Base-by-base conservation (phyloP, 2,113 vertebrate genomes). In the Lepus timidus region DNA sequence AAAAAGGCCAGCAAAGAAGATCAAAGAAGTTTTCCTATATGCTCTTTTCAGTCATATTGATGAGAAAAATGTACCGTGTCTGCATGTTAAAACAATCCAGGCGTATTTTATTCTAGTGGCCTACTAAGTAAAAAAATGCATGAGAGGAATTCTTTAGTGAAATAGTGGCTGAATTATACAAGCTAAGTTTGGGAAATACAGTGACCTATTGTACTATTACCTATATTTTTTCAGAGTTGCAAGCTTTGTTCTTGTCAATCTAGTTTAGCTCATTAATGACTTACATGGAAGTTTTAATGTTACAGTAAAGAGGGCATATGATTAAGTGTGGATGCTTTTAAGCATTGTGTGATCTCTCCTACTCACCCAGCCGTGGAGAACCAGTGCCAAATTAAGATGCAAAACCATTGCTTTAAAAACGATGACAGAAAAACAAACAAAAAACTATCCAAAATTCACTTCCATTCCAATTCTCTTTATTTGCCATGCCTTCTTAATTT, bases 21-120 rank as follows among this genome's bases (percentile, higher is more conserved):
- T 58, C 19, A 90, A 67, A 86, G 78, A 75, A 61, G 64, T 1
- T 65, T 83, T 93, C 20, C 65, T 36, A 52, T 19, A 64, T 27
- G 6, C 20, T 88, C 58, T 92, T 93, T 76, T 13, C 6, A 88
- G 8, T 31, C 74, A 36, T 44, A 68, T 39, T 90, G 52, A 11
- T 92, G 65, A 84, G 91, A 92, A 93, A 90, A 95, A 70, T 81
- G 25, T 85, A 65, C 12, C 73, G 1, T 78, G n/a, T 94, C 44
- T 96, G 90, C 19, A 67, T 88, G 33, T 73, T 39, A 85, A 82
- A 90, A 65, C 23, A 78, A 62, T 44, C 25, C 36, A 91, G 65
- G 1, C 20, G 27, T 64, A 74, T 78, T 78, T 91, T 87, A 64
- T 89, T 83, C 19, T 55, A 55, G 22, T 73, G 49, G 39, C n/a